These are phyloP conservation scores for Ictalurus furcatus DNA, from an alignment of 2,113 vertebrate species.

Conservation along the genomic window DNA sequence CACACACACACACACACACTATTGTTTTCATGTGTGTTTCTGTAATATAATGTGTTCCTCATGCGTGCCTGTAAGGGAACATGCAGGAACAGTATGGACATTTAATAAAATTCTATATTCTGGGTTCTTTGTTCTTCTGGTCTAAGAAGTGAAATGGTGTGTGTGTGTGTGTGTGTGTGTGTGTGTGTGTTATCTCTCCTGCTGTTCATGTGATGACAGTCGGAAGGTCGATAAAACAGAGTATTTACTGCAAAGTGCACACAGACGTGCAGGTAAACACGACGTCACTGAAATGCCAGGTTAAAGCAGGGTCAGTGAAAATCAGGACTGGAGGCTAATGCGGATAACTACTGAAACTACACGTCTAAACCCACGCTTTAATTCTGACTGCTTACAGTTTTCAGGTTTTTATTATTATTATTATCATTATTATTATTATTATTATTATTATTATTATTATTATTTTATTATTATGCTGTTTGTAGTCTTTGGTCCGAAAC, in stretches of 20 bases:
- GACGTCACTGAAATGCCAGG: no score
- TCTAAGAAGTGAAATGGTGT: neutral
- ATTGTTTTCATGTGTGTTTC: neutral
- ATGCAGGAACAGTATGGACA: neutral
- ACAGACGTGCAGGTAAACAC: conserved; percentile 32
- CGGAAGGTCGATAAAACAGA: conserved; percentile 13
- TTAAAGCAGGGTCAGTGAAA: neutral
- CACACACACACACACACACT: neutral
- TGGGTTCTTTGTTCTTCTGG: neutral
- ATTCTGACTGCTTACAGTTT: neutral
- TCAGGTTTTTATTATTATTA: no score
- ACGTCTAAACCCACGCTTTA: neutral
- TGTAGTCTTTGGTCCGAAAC: no score
- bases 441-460: no score
- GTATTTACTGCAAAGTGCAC: conserved; percentile 17
- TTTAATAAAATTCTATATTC: neutral
- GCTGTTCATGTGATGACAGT: conserved; percentile 2
- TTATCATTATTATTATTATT: no score
- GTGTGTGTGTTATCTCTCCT: neutral
- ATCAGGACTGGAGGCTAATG: neutral
- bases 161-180: neutral
- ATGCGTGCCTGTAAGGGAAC: neutral
- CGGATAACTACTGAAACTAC: neutral
- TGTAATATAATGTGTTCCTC: conserved; percentile 10
- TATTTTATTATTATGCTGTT: no score